Base-by-base conservation (phyloP, 2,888 invertebrate genomes). In the Coelogynopora nodosa region DNA sequence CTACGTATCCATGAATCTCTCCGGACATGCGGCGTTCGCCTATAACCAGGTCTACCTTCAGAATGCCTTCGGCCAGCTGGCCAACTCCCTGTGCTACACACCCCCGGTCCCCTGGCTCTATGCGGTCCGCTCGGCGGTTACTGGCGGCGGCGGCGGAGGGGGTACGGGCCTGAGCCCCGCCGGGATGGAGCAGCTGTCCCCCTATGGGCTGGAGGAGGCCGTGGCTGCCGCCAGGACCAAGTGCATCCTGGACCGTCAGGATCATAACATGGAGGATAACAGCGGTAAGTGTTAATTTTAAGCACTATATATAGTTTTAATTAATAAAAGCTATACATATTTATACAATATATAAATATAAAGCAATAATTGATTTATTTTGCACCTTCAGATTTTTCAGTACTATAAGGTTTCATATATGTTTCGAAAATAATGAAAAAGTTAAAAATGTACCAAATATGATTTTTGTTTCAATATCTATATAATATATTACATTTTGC, bases 61-160 rank as follows among this genome's bases (percentile, higher is more conserved):
- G 27, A 74, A 74, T 23, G 74, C 74, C 5, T 74, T 74, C 23
- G 74, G 74, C 23, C 74, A 74, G 74, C 23, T 74, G 74, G 74
- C 74, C 23, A 74, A 74, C 74, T 13, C 10, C 2, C 23, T 74
- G 74, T 74, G 74, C 27, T 74, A 74, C 23, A 10, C 74, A 13
- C 74, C 74, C 2, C 74, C 74, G 74, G 74, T 74, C 74, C 74
- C 74, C 23, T 74, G 74, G 74, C 74, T 74, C 23, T 74, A 74
- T 74, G 74, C 74, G 27, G 74, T 74, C 2, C 74, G 74, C 5
- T 74, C 74, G 18, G 23, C 23, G 23, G 74, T 2, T 10, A 23
- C 74, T 74, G 74, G 74, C 2, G 27, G 23, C 23, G 18, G 18
- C 23, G 74, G 74, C 2, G 23, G 18, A 10, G 18, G 18, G 23